Evolutionary conservation across 2,113 vertebrate genomes (phyloP).

Genomic region (Coryphaenoides rupestris): DNA sequence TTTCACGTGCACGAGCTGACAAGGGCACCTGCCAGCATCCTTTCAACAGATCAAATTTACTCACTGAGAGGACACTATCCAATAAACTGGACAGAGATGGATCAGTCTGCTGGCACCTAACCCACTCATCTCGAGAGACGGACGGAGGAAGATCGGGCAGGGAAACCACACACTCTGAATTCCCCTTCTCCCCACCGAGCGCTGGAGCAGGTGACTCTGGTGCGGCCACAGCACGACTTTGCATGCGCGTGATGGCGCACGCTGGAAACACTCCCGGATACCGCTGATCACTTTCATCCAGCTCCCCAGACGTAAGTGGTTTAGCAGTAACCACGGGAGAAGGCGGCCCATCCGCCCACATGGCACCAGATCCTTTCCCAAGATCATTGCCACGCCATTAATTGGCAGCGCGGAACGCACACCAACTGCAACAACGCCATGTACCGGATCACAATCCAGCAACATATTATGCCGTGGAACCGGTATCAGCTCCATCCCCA

Average conservation of each 20-base stretch:
- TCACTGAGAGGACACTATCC: too few species aligned
- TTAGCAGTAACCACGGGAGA: neutral
- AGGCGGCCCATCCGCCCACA: neutral
- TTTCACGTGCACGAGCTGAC: too few species aligned
- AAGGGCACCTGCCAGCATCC: too few species aligned
- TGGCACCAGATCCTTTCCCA: neutral
- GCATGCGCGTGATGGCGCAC: conserved; percentile 4
- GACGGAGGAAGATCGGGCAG: too few species aligned
- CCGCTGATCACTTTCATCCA: neutral
- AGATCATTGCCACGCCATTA: neutral
- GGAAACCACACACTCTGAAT: too few species aligned
- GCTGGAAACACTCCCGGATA: conserved; percentile 10
- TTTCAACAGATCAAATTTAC: too few species aligned
- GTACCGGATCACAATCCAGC: neutral
- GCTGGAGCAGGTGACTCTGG: neutral
- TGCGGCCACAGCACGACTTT: neutral
- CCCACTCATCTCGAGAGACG: too few species aligned
- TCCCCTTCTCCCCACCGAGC: neutral
- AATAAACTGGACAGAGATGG: too few species aligned
- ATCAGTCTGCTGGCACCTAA: too few species aligned
- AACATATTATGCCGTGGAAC: neutral
- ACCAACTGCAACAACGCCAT: neutral
- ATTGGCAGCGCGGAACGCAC: neutral
- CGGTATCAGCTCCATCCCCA: neutral
- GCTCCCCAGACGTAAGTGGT: neutral